A percentile compares a stretch with the other conserved stretches of the same genome.
Conservation (phyloP, 2,888 invertebrate species). For the Xanthorhoe spadicearia region DNA sequence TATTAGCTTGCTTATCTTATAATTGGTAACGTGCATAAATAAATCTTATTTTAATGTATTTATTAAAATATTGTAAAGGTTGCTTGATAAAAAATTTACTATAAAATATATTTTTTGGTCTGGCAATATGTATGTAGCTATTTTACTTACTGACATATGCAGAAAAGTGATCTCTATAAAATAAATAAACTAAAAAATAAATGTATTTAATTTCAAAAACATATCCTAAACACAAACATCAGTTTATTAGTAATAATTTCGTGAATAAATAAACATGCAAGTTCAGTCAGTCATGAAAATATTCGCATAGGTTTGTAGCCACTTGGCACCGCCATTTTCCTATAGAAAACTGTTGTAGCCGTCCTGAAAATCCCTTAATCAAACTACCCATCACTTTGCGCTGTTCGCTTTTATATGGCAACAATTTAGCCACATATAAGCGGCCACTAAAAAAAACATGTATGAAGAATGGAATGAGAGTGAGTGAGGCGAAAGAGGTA, state of each 20-base stretch:
- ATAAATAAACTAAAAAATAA: constrained; percentile 34
- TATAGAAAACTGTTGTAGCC: neutral
- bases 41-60: constrained; percentile 9
- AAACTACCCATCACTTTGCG: neutral
- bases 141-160: constrained; percentile 37
- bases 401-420: neutral
- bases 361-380: neutral
- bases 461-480: no score
- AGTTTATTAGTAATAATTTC: neutral
- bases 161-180: constrained; percentile 42
- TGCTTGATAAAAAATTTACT: constrained; percentile 24
- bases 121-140: constrained; percentile 17
- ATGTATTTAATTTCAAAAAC: constrained; percentile 19
- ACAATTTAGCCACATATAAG: neutral
- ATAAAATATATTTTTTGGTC: constrained; percentile 15
- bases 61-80: constrained; percentile 5
- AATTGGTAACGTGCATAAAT: constrained; percentile 10
- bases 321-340: neutral
- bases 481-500: no score
- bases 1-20: constrained; percentile 28
- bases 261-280: neutral
- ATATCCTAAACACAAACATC: neutral
- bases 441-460: neutral
- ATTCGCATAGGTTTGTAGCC: neutral
- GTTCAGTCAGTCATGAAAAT: neutral